Evolutionary conservation across 1,140 invertebrate genomes (phyloP).

Genomic region (Eueides isabella): DNA sequence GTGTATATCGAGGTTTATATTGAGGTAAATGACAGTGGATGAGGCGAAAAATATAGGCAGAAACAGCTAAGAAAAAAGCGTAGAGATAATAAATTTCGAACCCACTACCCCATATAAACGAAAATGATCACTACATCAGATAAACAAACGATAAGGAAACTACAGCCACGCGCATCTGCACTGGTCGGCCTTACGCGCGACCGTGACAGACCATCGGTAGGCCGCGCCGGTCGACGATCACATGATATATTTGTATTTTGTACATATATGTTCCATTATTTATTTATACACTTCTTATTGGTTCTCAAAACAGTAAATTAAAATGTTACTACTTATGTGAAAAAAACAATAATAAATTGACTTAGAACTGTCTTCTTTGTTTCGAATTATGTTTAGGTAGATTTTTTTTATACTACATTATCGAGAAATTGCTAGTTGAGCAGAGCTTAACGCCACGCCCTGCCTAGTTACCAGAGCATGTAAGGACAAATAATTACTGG

Average conservation of each 20-base stretch:
- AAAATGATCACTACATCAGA: not conserved
- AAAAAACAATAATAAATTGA: too few relatives aligned
- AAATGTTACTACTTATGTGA: not conserved
- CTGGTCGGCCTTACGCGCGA: constrained; percentile 23
- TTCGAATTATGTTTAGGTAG: too few relatives aligned
- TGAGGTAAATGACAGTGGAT: too few relatives aligned
- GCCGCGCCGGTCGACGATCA: constrained; percentile 8
- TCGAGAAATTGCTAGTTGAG: too few relatives aligned
- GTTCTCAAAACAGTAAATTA: not conserved
- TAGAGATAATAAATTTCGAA: not conserved
- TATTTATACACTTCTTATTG: not conserved
- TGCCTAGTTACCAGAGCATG: too few relatives aligned
- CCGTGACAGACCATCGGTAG: constrained; percentile 13
- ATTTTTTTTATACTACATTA: too few relatives aligned
- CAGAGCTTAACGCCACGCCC: too few relatives aligned
- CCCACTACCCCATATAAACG: not conserved
- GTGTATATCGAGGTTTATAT: too few relatives aligned
- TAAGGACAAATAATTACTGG: too few relatives aligned
- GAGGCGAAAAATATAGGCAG: too few relatives aligned
- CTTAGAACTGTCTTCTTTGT: too few relatives aligned
- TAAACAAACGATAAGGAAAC: constrained; percentile 1
- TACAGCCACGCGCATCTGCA: constrained; percentile 19
- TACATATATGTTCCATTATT: not conserved
- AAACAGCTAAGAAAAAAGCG: not conserved
- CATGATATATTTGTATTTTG: not conserved